Conservation (phyloP, 2,888 invertebrate species). For the Latrodectus elegans region DNA sequence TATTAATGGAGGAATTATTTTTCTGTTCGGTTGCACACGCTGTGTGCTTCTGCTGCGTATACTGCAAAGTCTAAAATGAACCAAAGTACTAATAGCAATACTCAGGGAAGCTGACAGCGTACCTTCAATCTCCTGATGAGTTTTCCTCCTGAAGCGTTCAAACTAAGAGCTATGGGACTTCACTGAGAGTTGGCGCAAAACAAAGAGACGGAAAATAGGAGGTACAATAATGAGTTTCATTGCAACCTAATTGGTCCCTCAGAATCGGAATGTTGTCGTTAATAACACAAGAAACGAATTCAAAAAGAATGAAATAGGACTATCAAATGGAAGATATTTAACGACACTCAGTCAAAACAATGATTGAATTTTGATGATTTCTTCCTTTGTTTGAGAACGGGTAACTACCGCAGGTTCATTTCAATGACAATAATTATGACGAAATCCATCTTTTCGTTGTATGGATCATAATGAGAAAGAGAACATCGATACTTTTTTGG, state of each 20-base stretch:
- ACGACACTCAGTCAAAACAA: conserved; percentile 60
- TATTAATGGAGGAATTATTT: too few species aligned
- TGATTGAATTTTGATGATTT: conserved; percentile 65
- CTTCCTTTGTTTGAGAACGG: conserved; percentile 46
- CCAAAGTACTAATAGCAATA: too few species aligned
- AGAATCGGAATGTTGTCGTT: conserved; percentile 46
- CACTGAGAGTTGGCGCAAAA: conserved; percentile 23
- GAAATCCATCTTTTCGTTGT: conserved; percentile 23
- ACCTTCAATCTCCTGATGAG: too few species aligned
- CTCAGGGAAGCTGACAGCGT: too few species aligned
- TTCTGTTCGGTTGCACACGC: too few species aligned
- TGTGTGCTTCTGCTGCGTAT: too few species aligned
- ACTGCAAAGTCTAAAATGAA: too few species aligned
- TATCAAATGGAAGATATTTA: conserved; percentile 18
- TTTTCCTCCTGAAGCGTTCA: too few species aligned
- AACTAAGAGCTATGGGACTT: neutral
- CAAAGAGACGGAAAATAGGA: conserved; percentile 58
- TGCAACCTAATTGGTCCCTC: conserved; percentile 57
- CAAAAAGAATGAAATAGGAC: conserved; percentile 19
- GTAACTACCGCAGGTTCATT: conserved; percentile 1
- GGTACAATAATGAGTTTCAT: conserved; percentile 56
- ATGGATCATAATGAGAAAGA: conserved; percentile 45
- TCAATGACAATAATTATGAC: conserved; percentile 52
- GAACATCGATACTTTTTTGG: conserved; percentile 29
- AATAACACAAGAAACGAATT: conserved; percentile 24